These are phyloP conservation scores for Mesorhabditis belari DNA, from an alignment of 2,888 invertebrate genomes.

Conservation along the genomic window DNA sequence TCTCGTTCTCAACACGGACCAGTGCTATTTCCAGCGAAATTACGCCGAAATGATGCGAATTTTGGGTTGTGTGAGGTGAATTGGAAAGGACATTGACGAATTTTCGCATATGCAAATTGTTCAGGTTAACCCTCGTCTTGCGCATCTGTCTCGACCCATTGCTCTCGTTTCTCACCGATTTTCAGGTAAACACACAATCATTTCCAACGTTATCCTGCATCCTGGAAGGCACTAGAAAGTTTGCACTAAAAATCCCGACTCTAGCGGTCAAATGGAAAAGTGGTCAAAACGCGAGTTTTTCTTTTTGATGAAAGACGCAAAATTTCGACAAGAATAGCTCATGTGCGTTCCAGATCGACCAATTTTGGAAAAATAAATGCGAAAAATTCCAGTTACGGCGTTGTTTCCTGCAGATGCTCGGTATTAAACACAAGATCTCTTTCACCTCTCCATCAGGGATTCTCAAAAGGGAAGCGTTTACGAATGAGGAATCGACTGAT, in stretches of 20 bases:
- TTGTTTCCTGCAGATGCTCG: conserved; percentile 9
- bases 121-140: conserved; percentile 23
- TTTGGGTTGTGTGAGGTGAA: conserved; percentile 21
- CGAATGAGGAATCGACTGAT: too few relatives aligned
- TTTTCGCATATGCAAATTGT: conserved; percentile 5
- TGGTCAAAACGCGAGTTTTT: too few relatives aligned
- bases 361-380: too few relatives aligned
- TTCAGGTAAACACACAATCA: conserved; percentile 37
- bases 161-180: conserved; percentile 43
- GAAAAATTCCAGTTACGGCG: conserved; percentile 15
- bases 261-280: too few relatives aligned
- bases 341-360: too few relatives aligned
- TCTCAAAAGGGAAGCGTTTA: background rate
- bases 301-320: too few relatives aligned
- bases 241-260: too few relatives aligned
- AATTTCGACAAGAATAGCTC: too few relatives aligned
- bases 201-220: too few relatives aligned
- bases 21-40: conserved; percentile 40
- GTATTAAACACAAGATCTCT: conserved; percentile 8
- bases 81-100: conserved; percentile 2
- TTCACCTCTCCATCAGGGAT: background rate
- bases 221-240: too few relatives aligned
- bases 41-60: conserved; percentile 37
- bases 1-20: conserved; percentile 23
- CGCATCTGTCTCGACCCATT: conserved; percentile 45